phyloP scores from a whole-genome alignment of 2,113 vertebrate species.

The Himantopus leucocephalus region DNA sequence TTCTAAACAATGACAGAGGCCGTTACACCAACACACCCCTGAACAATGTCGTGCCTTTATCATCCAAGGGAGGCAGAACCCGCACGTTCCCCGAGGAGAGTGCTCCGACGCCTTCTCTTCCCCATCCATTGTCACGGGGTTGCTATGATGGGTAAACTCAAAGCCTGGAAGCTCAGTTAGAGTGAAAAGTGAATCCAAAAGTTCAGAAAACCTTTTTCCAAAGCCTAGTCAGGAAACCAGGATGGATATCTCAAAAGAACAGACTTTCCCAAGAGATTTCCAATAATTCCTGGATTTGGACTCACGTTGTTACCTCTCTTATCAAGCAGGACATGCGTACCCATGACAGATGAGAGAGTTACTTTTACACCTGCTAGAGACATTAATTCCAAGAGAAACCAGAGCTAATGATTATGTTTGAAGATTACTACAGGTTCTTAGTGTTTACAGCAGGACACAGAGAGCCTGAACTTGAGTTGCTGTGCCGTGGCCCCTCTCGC shows the following conservation, averaged over 20 bases:
- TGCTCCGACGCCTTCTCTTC: background rate
- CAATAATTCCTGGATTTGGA: constrained; percentile 41
- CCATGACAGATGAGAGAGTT: background rate
- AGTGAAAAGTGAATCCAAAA: background rate
- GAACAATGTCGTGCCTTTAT: background rate
- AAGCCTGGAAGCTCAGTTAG: background rate
- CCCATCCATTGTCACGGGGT: background rate
- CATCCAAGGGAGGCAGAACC: background rate
- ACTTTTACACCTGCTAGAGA: background rate
- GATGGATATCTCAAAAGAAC: constrained; percentile 35
- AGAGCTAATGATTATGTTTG: background rate
- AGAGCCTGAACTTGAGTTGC: background rate
- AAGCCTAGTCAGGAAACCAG: constrained; percentile 10
- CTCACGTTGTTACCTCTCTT: background rate
- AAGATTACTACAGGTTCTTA: background rate
- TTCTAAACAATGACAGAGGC: background rate
- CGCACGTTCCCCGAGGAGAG: rapidly evolving
- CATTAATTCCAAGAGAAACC: background rate
- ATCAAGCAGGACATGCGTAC: background rate
- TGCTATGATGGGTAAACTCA: background rate
- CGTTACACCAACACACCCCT: background rate
- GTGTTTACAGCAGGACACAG: background rate
- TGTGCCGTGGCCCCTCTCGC: background rate
- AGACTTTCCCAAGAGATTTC: constrained; percentile 37
- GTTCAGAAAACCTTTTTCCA: constrained; percentile 11